Evolutionary conservation across 2,113 vertebrate species (phyloP).

Genomic region (Brachyistius frenatus): DNA sequence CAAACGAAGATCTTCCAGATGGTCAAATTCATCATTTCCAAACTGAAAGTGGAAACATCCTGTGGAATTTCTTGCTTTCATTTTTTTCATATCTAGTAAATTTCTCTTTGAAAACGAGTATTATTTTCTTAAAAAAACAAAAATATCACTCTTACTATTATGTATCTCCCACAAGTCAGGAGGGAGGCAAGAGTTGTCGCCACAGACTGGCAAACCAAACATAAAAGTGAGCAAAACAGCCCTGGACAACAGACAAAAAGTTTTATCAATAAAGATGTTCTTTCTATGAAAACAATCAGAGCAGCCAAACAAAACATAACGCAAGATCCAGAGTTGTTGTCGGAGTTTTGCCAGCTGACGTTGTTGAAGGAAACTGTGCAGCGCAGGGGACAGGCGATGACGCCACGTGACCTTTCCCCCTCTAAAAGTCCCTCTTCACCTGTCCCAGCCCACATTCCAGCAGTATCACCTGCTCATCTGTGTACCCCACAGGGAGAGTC

Average conservation of each 20-base stretch:
- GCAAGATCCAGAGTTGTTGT: conserved; percentile 63
- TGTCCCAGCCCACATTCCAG: conserved; percentile 62
- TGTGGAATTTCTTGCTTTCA: conserved; percentile 23
- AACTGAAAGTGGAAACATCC: conserved; percentile 33
- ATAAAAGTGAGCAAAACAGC: conserved; percentile 73
- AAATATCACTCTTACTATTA: conserved; percentile 61
- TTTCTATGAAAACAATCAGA: conserved; percentile 75
- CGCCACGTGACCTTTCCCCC: conserved; percentile 18
- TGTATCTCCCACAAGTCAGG: conserved; percentile 57
- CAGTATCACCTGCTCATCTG: conserved; percentile 55
- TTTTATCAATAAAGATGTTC: conserved; percentile 85
- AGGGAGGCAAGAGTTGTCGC: conserved; percentile 66
- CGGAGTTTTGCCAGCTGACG: conserved; percentile 67
- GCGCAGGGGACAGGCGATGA: conserved; percentile 59
- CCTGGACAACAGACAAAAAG: conserved; percentile 65
- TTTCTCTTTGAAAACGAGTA: conserved; percentile 46
- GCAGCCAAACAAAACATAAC: conserved; percentile 75
- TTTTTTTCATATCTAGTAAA: conserved; percentile 15
- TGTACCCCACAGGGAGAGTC: conserved; percentile 23
- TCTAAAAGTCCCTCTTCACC: conserved; percentile 50
- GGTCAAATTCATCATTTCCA: conserved; percentile 26
- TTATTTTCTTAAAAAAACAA: conserved; percentile 51
- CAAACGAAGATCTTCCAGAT: conserved; percentile 22
- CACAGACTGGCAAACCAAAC: conserved; percentile 73
- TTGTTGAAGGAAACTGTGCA: conserved; percentile 54